phyloP scores from a whole-genome alignment of 2,113 vertebrate genomes.

The Callionymus lyra region DNA sequence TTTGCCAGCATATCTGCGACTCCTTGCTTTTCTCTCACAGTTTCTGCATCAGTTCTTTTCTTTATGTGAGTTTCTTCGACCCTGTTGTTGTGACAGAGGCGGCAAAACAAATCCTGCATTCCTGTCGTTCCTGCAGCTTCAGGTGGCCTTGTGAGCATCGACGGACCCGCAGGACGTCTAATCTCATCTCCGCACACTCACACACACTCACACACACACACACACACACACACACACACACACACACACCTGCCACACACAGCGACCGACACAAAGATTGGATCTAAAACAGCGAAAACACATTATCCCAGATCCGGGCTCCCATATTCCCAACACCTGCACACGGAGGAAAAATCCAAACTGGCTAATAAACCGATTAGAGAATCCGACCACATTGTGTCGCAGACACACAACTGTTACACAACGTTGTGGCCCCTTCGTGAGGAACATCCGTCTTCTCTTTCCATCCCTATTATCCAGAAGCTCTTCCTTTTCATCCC shows the following conservation, averaged over 20 bases:
- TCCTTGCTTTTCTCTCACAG: background rate
- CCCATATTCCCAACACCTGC: slow-evolving; percentile 1
- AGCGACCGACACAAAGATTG: background rate
- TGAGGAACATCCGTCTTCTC: background rate
- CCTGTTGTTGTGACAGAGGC: slow-evolving; percentile 27
- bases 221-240: slow-evolving; percentile 3
- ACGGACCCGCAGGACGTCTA: slow-evolving; percentile 30
- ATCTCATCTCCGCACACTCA: slow-evolving; percentile 44
- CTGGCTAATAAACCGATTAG: too few species aligned
- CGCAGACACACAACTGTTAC: too few species aligned
- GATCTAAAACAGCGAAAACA: too few species aligned
- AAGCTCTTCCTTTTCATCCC: too few species aligned
- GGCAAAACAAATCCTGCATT: slow-evolving; percentile 39
- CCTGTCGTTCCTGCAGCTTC: slow-evolving; percentile 43
- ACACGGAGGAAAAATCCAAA: too few species aligned
- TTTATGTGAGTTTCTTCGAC: background rate
- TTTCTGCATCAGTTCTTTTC: background rate
- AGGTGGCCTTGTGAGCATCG: slow-evolving; percentile 39
- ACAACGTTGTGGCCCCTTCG: too few species aligned
- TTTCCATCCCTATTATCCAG: slow-evolving; percentile 2
- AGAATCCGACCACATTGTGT: too few species aligned
- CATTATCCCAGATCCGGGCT: slow-evolving; percentile 2
- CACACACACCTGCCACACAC: slow-evolving; percentile 19
- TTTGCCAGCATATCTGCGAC: background rate
- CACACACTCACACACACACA: slow-evolving; percentile 13